phyloP scores from a whole-genome alignment of 2,113 vertebrate genomes.

The Mellivora capensis region DNA sequence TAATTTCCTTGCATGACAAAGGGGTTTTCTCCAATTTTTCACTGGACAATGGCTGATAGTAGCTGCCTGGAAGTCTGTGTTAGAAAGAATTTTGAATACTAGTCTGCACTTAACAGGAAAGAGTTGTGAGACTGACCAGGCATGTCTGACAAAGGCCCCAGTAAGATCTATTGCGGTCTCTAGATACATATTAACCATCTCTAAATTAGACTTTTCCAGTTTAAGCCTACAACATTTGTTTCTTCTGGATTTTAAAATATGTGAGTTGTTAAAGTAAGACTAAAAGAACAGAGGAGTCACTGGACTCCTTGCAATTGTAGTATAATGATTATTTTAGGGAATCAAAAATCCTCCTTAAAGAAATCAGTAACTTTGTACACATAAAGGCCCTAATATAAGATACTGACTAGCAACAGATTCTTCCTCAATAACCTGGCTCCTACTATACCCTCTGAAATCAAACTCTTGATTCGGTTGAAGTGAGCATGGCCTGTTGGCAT shows the following conservation, averaged over 20 bases:
- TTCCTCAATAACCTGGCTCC: not conserved
- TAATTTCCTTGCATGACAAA: not conserved
- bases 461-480: not conserved
- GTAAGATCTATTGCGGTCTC: not conserved
- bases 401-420: not conserved
- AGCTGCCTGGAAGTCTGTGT: not conserved
- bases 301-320: not conserved
- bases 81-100: not conserved
- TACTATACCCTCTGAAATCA: not conserved
- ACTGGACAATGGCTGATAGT: not conserved
- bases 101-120: not conserved
- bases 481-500: not conserved
- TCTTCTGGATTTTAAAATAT: not conserved
- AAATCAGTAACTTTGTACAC: not conserved
- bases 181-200: not conserved
- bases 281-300: not conserved
- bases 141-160: not conserved
- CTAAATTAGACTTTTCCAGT: not conserved
- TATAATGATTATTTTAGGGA: not conserved
- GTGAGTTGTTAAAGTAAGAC: not conserved
- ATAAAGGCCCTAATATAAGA: not conserved
- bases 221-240: not conserved
- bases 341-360: not conserved
- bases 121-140: not conserved
- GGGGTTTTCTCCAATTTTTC: not conserved